Conservation (phyloP, 2,888 invertebrate genomes). For the Tholera decimalis region DNA sequence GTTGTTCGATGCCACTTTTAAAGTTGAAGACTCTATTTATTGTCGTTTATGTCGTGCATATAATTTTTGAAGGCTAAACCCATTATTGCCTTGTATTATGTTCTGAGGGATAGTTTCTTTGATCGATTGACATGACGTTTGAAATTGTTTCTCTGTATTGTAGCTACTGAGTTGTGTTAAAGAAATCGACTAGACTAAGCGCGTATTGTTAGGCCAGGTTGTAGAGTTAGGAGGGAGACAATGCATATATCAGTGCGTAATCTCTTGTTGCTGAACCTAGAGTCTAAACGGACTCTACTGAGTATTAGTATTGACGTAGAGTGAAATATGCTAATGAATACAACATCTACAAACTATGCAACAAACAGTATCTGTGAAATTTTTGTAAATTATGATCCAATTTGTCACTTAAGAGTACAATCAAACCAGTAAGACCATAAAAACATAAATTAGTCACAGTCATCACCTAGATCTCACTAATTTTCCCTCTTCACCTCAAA, state of each 20-base stretch:
- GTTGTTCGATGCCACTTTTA: conserved; percentile 67
- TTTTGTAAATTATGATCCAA: background rate
- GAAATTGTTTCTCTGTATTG: conserved; percentile 18
- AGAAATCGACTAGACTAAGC: background rate
- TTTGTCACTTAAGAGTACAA: background rate
- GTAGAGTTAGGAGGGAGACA: background rate
- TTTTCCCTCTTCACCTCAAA: conserved; percentile 69
- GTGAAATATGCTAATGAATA: too few species aligned
- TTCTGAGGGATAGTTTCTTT: conserved; percentile 4
- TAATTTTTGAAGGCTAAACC: conserved; percentile 17
- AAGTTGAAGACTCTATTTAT: conserved; percentile 30
- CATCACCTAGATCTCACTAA: conserved; percentile 67
- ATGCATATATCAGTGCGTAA: too few species aligned
- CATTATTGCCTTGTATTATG: conserved; percentile 9
- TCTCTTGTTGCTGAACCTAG: too few species aligned
- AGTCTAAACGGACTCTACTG: too few species aligned
- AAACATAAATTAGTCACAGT: conserved; percentile 33
- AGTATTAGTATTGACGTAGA: too few species aligned
- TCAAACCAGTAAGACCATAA: conserved; percentile 9
- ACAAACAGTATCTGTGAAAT: too few species aligned
- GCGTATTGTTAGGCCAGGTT: background rate
- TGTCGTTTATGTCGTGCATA: conserved; percentile 13
- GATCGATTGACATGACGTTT: conserved; percentile 13
- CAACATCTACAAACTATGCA: too few species aligned
- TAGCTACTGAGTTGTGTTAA: background rate